Base-by-base conservation (phyloP, 2,797 vertebrate species). In the Austrolebias charrua region DNA sequence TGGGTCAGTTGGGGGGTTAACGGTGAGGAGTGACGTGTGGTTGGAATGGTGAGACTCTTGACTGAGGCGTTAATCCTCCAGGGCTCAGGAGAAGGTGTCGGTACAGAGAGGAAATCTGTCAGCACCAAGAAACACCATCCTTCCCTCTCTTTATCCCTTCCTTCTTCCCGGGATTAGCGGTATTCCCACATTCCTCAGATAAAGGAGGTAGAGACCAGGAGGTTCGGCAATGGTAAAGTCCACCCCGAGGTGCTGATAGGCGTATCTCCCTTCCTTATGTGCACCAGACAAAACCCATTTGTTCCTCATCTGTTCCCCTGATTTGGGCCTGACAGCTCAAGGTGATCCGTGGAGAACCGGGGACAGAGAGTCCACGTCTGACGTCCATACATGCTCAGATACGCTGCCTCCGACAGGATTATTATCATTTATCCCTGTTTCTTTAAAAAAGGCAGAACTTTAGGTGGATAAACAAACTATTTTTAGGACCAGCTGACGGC, bases 141-240 rank as follows among this genome's bases (percentile, higher is more conserved):
- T 24, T 24, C 24, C 24, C 24, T 66, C 55, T 49, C 49, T 60
- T 68, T 56, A 71, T 60, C 65, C 28, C 46, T 9, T 16, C 38
- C 63, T 46, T 50, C 54, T 59, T 68, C 48, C 56, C 24, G 13
- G 29, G 16, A 31, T 75, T 69, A 49, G 20, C 79, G 68, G 72
- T 79, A 83, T 89, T 88, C 87, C 87, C 74, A 78, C 83, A 91
- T 91, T 89, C 88, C 86, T 76, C 76, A 85, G 91, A 91, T 91
- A 91, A 90, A 85, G 5, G 66, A 29, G 42, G 58, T 73, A 83
- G 62, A 52, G 67, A 64, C 29, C 67, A 69, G 64, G 24, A 24
- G 24, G 24, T 3, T 24, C 24, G 24, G 65, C 43, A 35, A 76
- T 74, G 76, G 79, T 68, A 24, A 24, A 24, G 3, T 24, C 24